Evolutionary conservation across 1,140 invertebrate genomes (phyloP).

Genomic region (Aradophagus sp.): DNA sequence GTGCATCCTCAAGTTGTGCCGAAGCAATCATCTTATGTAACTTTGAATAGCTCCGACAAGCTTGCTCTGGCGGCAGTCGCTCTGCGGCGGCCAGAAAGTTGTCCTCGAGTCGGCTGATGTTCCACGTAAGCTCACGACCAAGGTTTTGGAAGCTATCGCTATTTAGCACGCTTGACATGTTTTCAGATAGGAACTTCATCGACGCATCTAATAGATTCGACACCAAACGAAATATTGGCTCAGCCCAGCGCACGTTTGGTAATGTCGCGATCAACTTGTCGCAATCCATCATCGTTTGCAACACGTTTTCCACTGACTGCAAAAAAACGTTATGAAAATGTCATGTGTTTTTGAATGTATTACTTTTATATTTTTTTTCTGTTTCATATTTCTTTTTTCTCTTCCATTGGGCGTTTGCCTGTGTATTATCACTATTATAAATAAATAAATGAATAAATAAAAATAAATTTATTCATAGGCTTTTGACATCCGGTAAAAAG

Average conservation of each 20-base stretch:
- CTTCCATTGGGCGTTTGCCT: too few relatives aligned
- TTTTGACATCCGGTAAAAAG: too few relatives aligned
- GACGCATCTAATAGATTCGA: conserved; percentile 81
- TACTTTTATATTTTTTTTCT: too few relatives aligned
- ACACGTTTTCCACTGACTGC: conserved; percentile 79
- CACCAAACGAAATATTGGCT: conserved; percentile 80
- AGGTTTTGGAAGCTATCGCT: conserved; percentile 80
- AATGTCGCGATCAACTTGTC: conserved; percentile 81
- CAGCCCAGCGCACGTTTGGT: conserved; percentile 83
- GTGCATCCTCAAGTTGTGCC: conserved; percentile 61
- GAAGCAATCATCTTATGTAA: conserved; percentile 71
- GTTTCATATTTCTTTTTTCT: too few relatives aligned
- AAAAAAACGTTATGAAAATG: too few relatives aligned
- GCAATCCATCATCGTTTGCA: conserved; percentile 81
- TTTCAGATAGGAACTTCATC: conserved; percentile 79
- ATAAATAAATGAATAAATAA: too few relatives aligned
- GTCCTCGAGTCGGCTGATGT: conserved; percentile 80
- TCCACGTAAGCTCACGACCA: conserved; percentile 80
- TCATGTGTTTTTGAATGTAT: too few relatives aligned
- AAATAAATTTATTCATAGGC: too few relatives aligned
- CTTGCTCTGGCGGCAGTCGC: conserved; percentile 80
- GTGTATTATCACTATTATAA: too few relatives aligned
- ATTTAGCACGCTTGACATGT: conserved; percentile 79
- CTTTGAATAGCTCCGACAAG: conserved; percentile 80
- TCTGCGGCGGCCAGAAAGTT: conserved; percentile 80